A percentile compares a stretch with the other conserved stretches of the same genome.
These are phyloP conservation scores for Xylocampa areola DNA, from an alignment of 2,888 invertebrate species.

Conservation along the genomic window DNA sequence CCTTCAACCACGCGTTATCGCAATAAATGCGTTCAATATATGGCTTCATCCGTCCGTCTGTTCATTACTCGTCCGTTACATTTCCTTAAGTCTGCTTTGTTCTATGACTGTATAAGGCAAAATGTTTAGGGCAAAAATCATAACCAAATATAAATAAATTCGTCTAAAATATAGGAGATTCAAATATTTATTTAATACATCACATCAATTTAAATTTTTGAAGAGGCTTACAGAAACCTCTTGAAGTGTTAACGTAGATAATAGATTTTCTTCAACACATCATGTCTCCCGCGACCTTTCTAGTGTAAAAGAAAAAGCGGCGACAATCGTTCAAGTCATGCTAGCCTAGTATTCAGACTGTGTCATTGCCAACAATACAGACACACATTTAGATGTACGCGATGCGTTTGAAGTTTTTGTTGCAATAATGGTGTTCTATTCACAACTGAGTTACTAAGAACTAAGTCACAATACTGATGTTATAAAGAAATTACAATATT, in stretches of 20 bases:
- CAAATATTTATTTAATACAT: too few species aligned
- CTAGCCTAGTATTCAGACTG: conserved; percentile 52
- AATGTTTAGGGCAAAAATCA: neutral
- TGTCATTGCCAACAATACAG: conserved; percentile 51
- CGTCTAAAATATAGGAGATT: too few species aligned
- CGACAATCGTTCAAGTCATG: conserved; percentile 42
- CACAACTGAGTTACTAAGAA: neutral
- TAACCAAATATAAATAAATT: too few species aligned
- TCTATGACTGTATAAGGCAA: neutral
- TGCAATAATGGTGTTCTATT: conserved; percentile 6
- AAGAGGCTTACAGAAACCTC: conserved; percentile 15
- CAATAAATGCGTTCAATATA: conserved; percentile 23
- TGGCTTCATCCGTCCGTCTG: conserved; percentile 32
- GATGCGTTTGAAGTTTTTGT: conserved; percentile 31
- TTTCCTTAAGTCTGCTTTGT: conserved; percentile 11
- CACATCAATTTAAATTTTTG: too few species aligned
- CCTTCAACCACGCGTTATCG: conserved; percentile 24
- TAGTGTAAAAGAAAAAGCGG: conserved; percentile 46
- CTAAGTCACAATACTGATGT: neutral
- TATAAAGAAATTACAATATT: too few species aligned
- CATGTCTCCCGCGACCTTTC: conserved; percentile 36
- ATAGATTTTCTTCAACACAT: conserved; percentile 21
- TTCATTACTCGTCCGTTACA: conserved; percentile 1
- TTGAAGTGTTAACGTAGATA: conserved; percentile 15
- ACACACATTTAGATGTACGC: conserved; percentile 15